Percentiles rank a stretch among this genome's conserved stretches.
These are phyloP conservation scores for Sarcophaga bullata DNA, from an alignment of 1,140 invertebrate genomes.

Conservation along the genomic window DNA sequence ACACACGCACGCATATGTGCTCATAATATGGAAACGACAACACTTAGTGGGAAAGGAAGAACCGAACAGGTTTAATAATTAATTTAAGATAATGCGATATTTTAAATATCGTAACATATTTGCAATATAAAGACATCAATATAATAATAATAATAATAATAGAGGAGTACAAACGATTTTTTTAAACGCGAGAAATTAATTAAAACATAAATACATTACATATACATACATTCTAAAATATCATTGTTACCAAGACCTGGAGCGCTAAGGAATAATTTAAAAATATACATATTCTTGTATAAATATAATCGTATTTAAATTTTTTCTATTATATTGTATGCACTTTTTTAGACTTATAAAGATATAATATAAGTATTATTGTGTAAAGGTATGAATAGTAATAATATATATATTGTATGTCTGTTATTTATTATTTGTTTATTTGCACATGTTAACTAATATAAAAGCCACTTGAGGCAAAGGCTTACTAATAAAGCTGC, in stretches of 20 bases:
- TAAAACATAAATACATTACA: no score
- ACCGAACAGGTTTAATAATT: background rate
- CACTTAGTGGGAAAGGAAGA: background rate
- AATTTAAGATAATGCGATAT: background rate
- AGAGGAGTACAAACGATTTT: no score
- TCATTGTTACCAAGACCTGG: background rate
- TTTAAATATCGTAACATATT: background rate
- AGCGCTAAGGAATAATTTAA: background rate
- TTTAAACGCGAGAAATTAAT: no score
- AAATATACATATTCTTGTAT: background rate
- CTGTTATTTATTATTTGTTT: constrained; percentile 2
- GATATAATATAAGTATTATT: background rate
- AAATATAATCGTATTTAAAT: background rate
- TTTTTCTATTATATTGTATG: background rate
- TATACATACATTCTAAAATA: background rate
- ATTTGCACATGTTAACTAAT: constrained; percentile 38
- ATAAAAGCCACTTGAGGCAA: constrained; percentile 39
- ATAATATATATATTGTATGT: background rate
- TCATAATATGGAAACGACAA: background rate
- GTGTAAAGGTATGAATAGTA: background rate
- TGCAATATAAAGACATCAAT: no score
- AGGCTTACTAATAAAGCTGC: constrained; percentile 39
- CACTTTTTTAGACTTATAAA: background rate
- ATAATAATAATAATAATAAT: no score
- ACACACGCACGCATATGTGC: background rate